Base-by-base conservation (phyloP, 2,888 invertebrate genomes). In the Microplitis manilae region DNA sequence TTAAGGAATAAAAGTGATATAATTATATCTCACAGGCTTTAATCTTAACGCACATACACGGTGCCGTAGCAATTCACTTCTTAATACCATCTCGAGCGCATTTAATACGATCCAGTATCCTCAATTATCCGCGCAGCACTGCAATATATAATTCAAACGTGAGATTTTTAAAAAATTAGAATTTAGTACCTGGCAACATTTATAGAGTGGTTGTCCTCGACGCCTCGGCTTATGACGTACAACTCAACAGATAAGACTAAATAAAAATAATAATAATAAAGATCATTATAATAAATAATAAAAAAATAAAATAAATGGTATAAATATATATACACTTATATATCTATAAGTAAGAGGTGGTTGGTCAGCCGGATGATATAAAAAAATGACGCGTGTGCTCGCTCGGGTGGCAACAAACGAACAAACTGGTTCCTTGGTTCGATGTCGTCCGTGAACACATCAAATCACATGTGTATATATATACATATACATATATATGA, bases 341-440 rank as follows among this genome's bases (percentile, higher is more conserved):
- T 50, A 50, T 50, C 20, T 38, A 67, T 67, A 20, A 72, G 72
- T 72, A 76, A 68, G 39, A 30, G 68, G 68, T 68, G 64, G 30
- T 70, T 41, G 74, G 64, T 30, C 62, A 60, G 39, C 39, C 39
- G 65, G 74, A 74, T 71, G 74, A 77, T 65, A 73, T 50, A 50
- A 50, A 77, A 77, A 77, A 74, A 74, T 74, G 59, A 75, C 74
- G 68, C 73, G 67, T 59, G 65, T 77, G 74, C 74, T 71, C 77
- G 62, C 67, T 77, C 71, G 74, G 70, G 70, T 77, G 77, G 74
- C 74, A 74, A 74, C 71, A 77, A 77, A 77, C 70, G 77, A 74
- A 77, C 74, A 77, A 77, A 77, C 77, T 77, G 77, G 77, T 77
- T 77, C 74, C 68, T 30, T 69, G 64, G 72, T 73, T 77, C 68